These are phyloP conservation scores for Bicyclus anynana DNA, from an alignment of 1,140 invertebrate species.

Conservation along the genomic window DNA sequence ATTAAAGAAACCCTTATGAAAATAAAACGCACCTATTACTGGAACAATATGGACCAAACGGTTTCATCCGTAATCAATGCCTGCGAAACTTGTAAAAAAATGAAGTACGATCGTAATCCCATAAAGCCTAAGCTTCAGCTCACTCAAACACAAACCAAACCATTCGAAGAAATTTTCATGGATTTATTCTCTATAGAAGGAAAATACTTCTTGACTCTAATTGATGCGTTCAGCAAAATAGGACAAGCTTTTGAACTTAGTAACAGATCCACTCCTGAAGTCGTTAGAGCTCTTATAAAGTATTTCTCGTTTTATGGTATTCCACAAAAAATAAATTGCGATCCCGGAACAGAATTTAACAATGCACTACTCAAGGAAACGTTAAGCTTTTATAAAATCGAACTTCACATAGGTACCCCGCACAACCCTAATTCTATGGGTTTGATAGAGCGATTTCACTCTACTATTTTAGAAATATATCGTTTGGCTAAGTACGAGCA, in stretches of 20 bases:
- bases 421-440: constrained; percentile 48
- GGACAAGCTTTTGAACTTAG: constrained; percentile 31
- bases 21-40: background rate
- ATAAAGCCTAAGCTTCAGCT: background rate
- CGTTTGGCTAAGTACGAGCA: constrained; percentile 34
- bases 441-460: constrained; percentile 37
- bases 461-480: constrained; percentile 41
- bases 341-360: constrained; percentile 38
- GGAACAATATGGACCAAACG: background rate
- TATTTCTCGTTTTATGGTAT: constrained; percentile 33
- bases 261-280: constrained; percentile 29
- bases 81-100: background rate
- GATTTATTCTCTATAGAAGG: constrained; percentile 33
- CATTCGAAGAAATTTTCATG: constrained; percentile 39
- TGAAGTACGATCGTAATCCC: background rate
- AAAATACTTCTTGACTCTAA: constrained; percentile 30
- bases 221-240: constrained; percentile 40
- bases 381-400: constrained; percentile 33
- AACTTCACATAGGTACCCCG: constrained; percentile 38
- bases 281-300: constrained; percentile 30
- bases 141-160: constrained; percentile 21
- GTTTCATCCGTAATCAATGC: background rate
- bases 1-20: background rate
- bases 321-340: constrained; percentile 26
- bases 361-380: constrained; percentile 34